These are phyloP conservation scores for Drosophila monieri DNA, from an alignment of 2,888 invertebrate genomes.

Conservation along the genomic window DNA sequence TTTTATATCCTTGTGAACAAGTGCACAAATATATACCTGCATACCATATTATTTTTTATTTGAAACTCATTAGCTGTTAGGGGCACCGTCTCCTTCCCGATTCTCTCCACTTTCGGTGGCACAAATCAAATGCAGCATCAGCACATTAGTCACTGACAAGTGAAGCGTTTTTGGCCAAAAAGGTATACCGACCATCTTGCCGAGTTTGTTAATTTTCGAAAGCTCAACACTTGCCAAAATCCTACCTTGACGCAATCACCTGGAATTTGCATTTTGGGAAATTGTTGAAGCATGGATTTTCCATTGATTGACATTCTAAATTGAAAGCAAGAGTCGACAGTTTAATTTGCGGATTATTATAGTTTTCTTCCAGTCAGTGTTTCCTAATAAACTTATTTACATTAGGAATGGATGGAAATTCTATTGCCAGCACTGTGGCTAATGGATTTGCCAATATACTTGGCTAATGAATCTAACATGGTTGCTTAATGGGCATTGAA, in stretches of 20 bases:
- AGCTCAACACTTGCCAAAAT: slow-evolving; percentile 6
- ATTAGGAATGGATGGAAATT: slow-evolving; percentile 12
- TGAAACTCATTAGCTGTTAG: slow-evolving; percentile 71
- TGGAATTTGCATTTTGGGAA: slow-evolving; percentile 18
- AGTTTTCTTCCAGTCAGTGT: slow-evolving; percentile 3
- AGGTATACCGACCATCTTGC: slow-evolving; percentile 26
- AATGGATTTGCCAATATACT: background rate
- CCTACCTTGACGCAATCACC: background rate
- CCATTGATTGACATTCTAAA: slow-evolving; percentile 14
- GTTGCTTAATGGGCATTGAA: background rate
- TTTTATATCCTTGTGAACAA: slow-evolving; percentile 21
- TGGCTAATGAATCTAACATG: background rate
- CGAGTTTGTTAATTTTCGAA: slow-evolving; percentile 18
- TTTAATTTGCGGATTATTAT: slow-evolving; percentile 32
- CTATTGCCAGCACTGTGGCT: slow-evolving; percentile 4
- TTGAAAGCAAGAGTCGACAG: slow-evolving; percentile 18
- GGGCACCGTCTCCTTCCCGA: background rate
- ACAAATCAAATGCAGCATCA: slow-evolving; percentile 68
- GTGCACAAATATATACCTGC: slow-evolving; percentile 11
- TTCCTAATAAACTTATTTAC: slow-evolving; percentile 12
- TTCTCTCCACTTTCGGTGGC: slow-evolving; percentile 30
- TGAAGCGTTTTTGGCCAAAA: slow-evolving; percentile 1
- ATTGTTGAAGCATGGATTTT: background rate
- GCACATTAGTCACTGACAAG: slow-evolving; percentile 54
- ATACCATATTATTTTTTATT: slow-evolving; percentile 52